phyloP scores from a whole-genome alignment of 2,888 invertebrate genomes.

The Seira sanloemensis region DNA sequence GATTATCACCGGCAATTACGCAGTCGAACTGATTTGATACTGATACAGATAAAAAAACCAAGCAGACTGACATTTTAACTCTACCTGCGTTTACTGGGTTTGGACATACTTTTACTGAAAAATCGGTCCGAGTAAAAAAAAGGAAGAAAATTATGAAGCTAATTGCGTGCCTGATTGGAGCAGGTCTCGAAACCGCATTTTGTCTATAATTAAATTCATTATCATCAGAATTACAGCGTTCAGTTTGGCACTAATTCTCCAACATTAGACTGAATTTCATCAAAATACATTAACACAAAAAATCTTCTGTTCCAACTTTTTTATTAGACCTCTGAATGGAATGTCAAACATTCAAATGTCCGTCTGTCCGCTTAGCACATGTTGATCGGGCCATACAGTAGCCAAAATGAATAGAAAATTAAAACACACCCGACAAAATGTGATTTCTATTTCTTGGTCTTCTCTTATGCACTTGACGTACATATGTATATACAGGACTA shows the following conservation, averaged over 20 bases:
- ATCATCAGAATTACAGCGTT: constrained; percentile 38
- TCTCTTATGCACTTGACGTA: no score
- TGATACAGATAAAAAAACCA: constrained; percentile 13
- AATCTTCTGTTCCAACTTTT: not conserved
- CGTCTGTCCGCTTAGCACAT: no score
- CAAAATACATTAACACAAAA: not conserved
- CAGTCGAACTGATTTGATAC: no score
- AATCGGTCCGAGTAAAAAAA: not conserved
- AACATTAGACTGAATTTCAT: not conserved
- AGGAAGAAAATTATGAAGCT: constrained; percentile 11
- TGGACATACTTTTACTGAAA: not conserved
- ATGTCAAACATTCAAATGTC: no score
- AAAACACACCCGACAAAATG: no score
- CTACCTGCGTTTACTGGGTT: not conserved
- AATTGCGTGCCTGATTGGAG: constrained; percentile 53
- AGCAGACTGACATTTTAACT: constrained; percentile 17
- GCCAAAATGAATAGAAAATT: no score
- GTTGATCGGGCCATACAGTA: no score
- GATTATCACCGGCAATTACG: constrained; percentile 12
- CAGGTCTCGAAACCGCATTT: constrained; percentile 42
- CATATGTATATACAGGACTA: no score
- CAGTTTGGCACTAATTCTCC: constrained; percentile 30
- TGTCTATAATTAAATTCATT: constrained; percentile 59
- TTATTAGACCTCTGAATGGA: no score
- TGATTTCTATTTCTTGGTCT: no score